Evolutionary conservation across 2,888 invertebrate genomes (phyloP), one percentile per base, ranked within the genome.

Genomic region (Troides aeacus): DNA sequence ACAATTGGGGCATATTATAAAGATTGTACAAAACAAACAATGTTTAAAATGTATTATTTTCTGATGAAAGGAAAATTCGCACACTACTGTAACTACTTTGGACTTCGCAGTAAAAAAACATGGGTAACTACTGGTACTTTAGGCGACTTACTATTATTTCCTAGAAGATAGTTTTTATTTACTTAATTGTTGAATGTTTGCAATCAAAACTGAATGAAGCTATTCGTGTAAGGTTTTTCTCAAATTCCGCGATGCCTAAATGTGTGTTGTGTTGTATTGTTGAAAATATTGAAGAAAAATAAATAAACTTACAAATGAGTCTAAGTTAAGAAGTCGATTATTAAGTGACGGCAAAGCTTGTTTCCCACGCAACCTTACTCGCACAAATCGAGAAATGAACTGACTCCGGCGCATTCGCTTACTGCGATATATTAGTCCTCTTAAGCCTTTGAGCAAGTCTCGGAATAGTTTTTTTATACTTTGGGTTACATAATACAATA

Each of bases 341-440:
- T 23, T 23, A 61, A 66, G 59, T n/a, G 3, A 6, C 36, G 60
- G 8, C n/a, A 42, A 64, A 53, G 36, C 56, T 50, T 21, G 69
- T 42, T 66, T 15, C 36, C 61, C 24, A 21, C 60, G 64, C 69
- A 39, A 61, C 69, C 64, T 69, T 57, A 61, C 64, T 18, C 61
- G 60, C 21, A 24, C 57, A 61, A 69, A n/a, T 56, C 64, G 56
- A 46, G 57, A 65, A 57, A 30, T 36, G 39, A n/a, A 69, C 69
- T 69, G 64, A 24, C 61, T 64, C 30, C 15, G 56, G 57, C 61
- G 57, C 61, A 57, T 42, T 23, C 64, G 30, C 42, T 60, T 61
- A 30, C 7, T 24, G 46, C 24, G n/a, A 61, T 69, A 61, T 62
- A 57, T 46, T 57, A n/a, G 39, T 39, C 17, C 60, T 42, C 61